phyloP scores from a whole-genome alignment of 1,140 invertebrate genomes.

The Vanessa atalanta region DNA sequence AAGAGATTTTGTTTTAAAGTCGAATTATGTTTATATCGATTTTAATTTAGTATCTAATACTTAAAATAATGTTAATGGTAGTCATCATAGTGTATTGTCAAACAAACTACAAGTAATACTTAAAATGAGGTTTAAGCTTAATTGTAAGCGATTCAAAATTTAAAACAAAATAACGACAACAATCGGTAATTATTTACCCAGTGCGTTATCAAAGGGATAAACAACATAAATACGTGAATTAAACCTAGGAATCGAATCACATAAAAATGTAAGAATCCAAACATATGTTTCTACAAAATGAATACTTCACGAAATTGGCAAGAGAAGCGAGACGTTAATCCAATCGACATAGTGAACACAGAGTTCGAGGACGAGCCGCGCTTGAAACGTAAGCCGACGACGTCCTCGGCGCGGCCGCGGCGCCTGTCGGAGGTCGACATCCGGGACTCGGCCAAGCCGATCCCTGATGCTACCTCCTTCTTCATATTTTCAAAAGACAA shows the following conservation, averaged over 20 bases:
- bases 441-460: conserved; percentile 93
- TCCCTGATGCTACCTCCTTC: conserved; percentile 95
- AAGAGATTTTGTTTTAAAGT: background rate
- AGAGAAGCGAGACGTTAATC: conserved; percentile 49
- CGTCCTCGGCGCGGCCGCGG: conserved; percentile 89
- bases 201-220: too few species aligned
- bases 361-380: conserved; percentile 72
- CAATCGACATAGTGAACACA: conserved; percentile 71
- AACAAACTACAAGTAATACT: too few species aligned
- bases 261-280: background rate
- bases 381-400: conserved; percentile 73
- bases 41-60: too few species aligned
- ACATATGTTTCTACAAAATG: background rate
- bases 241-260: conserved; percentile 7
- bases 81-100: too few species aligned
- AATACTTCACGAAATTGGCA: background rate
- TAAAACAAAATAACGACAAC: too few species aligned
- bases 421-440: conserved; percentile 95
- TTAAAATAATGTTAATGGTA: too few species aligned
- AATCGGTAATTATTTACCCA: too few species aligned
- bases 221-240: too few species aligned
- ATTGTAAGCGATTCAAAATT: too few species aligned
- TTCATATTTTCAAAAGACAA: conserved; percentile 98
- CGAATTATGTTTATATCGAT: too few species aligned
- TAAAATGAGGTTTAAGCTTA: too few species aligned